Base-by-base conservation (phyloP, 2,888 invertebrate genomes). In the Stenolophus ochropezus region DNA sequence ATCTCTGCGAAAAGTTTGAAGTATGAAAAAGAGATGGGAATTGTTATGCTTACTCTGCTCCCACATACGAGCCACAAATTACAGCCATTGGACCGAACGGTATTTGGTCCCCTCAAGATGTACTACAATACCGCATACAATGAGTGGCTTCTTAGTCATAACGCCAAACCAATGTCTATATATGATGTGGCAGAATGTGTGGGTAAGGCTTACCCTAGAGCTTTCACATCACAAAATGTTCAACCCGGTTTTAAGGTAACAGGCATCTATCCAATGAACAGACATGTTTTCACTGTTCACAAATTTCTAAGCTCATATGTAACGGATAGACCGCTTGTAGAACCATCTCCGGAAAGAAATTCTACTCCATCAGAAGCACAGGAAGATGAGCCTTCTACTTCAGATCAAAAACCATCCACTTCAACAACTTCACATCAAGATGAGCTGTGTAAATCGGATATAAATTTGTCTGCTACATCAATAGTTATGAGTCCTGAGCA, bases 31-130 rank as follows among this genome's bases (percentile, higher is more conserved):
- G 47, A 61, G 20, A 18, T 20, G 82, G 86, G 87, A 14, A 84
- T 87, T 21, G 84, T 85, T 11, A 83, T 87, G 80, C 80, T 87
- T 20, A 85, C 86, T 16, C 83, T 87, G 75, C 86, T 86, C n/a
- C n/a, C n/a, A n/a, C n/a, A n/a, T n/a, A n/a, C n/a, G n/a, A n/a
- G n/a, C n/a, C n/a, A n/a, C 14, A 86, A 84, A 82, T 69, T 87
- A 21, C 87, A 87, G 81, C 87, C 86, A 14, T 81, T 86, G 11
- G 86, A 86, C 83, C 51, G 84, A 20, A 42, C 84, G 8, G 83
- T 85, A 8, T 85, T 74, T 82, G 84, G 83, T 16, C 83, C 83
- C 11, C 83, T 83, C 23, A 83, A 85, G 71, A 81, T 78, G 5
- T 83, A 73, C 56, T 82, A 78, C 53, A 84, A 83, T 71, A 18